Evolutionary conservation across 1,140 invertebrate genomes (phyloP), one percentile per base, ranked within the genome.

Genomic region (Cydia strobilella): DNA sequence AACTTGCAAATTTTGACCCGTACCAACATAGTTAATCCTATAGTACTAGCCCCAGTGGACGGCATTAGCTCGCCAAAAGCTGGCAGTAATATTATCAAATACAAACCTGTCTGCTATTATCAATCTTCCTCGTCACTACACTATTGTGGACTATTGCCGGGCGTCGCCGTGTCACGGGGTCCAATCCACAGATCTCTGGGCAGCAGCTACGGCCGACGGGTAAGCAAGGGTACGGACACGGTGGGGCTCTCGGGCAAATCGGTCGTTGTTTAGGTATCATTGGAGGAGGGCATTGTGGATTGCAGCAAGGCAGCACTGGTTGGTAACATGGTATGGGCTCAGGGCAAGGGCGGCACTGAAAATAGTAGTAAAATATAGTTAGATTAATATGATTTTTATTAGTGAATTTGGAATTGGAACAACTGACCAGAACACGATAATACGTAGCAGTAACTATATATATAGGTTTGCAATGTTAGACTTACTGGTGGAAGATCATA

Each of bases 401-500:
- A 1, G 2, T 42, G 2, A 42, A 13, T 15, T 45, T 45, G 42
- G 9, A 9, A 39, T 39, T 39, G 10, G 35, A 9, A 9, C 35
- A 35, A 35, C 31, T 35, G 31, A 35, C 31, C 31, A 35, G 31
- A 42, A 13, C 35, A 39, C 3, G 15, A 51, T n/a, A 51, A 15
- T n/a, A 51, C 13, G 15, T 51, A 51, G 0, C 45, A 15, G 15
- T 48, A 4, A 48, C 7, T 51, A 5, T 18, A 51, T 51, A 5
- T 18, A 51, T 51, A 18, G 13, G 42, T 45, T 45, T 54, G 1
- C 18, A 13, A 71, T 23, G 42, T 65, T 23, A 63, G 10, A 74
- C 77, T 84, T 84, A 92, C 90, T n/a, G 88, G 90, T 45, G 89
- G 90, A 13, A 84, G 85, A 74, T 91, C 89, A 73, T 89, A 92